A percentile compares a stretch with the other conserved stretches of the same genome.
Evolutionary conservation across 2,888 invertebrate species (phyloP).

Genomic region (Hylaea fasciaria): DNA sequence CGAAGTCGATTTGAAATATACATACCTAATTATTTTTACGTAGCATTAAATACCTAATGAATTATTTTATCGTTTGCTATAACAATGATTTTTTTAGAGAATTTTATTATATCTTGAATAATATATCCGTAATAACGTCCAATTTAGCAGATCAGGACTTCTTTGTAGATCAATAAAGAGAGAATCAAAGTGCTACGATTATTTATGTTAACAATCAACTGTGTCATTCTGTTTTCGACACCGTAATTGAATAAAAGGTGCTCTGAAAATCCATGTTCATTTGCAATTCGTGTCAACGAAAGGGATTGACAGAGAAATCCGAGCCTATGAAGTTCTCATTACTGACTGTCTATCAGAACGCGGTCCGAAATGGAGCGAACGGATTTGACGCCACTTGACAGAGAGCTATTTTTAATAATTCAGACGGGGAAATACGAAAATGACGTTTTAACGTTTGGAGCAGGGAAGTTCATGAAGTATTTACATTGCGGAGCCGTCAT

Average conservation of each 20-base stretch:
- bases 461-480: slow-evolving; percentile 35
- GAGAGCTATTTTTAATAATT: slow-evolving; percentile 54
- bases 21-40: too few species aligned
- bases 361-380: slow-evolving; percentile 50
- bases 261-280: slow-evolving; percentile 47
- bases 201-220: slow-evolving; percentile 22
- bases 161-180: background rate
- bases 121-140: too few species aligned
- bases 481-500: slow-evolving; percentile 24
- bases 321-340: slow-evolving; percentile 56
- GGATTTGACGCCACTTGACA: slow-evolving; percentile 53
- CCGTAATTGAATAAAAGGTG: slow-evolving; percentile 44
- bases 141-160: too few species aligned
- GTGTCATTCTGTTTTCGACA: slow-evolving; percentile 34
- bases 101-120: too few species aligned
- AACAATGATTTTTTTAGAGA: too few species aligned
- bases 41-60: too few species aligned
- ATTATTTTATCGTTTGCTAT: too few species aligned
- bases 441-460: slow-evolving; percentile 25
- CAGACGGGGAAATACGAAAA: slow-evolving; percentile 35
- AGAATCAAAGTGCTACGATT: background rate
- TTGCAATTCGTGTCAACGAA: slow-evolving; percentile 53
- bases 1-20: too few species aligned
- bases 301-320: slow-evolving; percentile 51
- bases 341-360: slow-evolving; percentile 52